Evolutionary conservation across 2,888 invertebrate genomes (phyloP).

Genomic region (Dione vanillae): DNA sequence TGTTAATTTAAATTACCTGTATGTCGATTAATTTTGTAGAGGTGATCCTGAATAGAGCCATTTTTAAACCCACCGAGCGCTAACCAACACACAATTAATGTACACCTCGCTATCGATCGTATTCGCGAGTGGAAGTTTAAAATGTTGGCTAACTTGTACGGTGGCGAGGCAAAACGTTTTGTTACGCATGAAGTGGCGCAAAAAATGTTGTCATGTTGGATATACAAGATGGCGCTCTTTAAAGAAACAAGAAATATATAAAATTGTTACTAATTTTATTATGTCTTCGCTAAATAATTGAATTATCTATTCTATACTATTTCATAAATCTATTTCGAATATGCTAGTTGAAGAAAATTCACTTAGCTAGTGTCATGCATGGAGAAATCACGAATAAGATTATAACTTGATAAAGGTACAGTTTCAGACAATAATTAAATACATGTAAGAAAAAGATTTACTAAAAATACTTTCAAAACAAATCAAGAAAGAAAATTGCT

Average conservation of each 20-base stretch:
- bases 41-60: slow-evolving; percentile 88
- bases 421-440: no score
- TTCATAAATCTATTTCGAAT: no score
- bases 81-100: slow-evolving; percentile 60
- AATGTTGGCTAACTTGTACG: slow-evolving; percentile 39
- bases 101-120: slow-evolving; percentile 67
- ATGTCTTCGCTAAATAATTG: background rate
- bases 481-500: no score
- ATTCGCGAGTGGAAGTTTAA: slow-evolving; percentile 58
- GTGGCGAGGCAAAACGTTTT: slow-evolving; percentile 15
- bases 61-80: slow-evolving; percentile 75
- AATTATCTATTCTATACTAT: no score
- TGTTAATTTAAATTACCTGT: slow-evolving; percentile 76
- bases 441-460: no score
- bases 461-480: no score
- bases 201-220: background rate
- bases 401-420: no score
- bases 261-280: background rate
- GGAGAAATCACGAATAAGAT: no score
- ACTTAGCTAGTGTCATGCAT: no score
- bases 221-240: slow-evolving; percentile 19
- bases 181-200: slow-evolving; percentile 22
- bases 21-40: slow-evolving; percentile 85
- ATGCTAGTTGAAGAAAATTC: no score
- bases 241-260: background rate